Conservation (phyloP, 2,888 invertebrate genomes). For the Aleiodes leptofemur region DNA sequence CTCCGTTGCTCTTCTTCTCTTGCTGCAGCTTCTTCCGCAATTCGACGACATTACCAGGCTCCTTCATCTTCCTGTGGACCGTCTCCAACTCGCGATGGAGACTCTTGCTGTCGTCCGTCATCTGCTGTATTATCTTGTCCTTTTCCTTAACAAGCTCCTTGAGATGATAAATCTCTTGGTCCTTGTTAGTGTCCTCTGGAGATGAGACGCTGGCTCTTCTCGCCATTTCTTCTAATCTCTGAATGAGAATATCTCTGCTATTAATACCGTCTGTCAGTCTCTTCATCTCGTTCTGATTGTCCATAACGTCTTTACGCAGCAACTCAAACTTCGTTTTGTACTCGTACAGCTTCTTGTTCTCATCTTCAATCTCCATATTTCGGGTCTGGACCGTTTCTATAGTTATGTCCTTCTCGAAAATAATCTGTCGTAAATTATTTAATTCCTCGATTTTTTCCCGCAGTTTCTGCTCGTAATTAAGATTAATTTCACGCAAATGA, state of each 20-base stretch:
- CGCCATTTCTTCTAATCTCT: constrained; percentile 68
- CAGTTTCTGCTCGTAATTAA: constrained; percentile 70
- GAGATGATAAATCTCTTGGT: constrained; percentile 82
- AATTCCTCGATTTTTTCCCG: constrained; percentile 77
- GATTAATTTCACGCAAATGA: constrained; percentile 75
- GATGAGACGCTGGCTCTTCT: constrained; percentile 62
- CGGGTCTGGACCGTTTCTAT: constrained; percentile 66
- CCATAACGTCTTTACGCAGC: constrained; percentile 60
- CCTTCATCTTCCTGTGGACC: constrained; percentile 77
- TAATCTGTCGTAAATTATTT: constrained; percentile 75
- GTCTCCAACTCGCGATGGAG: constrained; percentile 77
- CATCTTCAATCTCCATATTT: constrained; percentile 67
- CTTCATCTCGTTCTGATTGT: constrained; percentile 63
- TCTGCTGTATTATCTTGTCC: constrained; percentile 79
- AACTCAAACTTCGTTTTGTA: constrained; percentile 76
- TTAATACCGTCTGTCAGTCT: constrained; percentile 67
- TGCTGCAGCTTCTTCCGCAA: constrained; percentile 78
- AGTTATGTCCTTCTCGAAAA: constrained; percentile 65
- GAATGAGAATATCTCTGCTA: constrained; percentile 66
- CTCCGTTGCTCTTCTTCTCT: constrained; percentile 75
- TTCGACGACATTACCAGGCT: constrained; percentile 79
- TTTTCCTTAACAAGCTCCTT: constrained; percentile 78
- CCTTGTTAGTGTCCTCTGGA: constrained; percentile 77
- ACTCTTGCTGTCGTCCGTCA: constrained; percentile 78
- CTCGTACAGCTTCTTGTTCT: constrained; percentile 67